These are phyloP conservation scores for Luperina testacea DNA, from an alignment of 2,888 invertebrate species.

Conservation along the genomic window DNA sequence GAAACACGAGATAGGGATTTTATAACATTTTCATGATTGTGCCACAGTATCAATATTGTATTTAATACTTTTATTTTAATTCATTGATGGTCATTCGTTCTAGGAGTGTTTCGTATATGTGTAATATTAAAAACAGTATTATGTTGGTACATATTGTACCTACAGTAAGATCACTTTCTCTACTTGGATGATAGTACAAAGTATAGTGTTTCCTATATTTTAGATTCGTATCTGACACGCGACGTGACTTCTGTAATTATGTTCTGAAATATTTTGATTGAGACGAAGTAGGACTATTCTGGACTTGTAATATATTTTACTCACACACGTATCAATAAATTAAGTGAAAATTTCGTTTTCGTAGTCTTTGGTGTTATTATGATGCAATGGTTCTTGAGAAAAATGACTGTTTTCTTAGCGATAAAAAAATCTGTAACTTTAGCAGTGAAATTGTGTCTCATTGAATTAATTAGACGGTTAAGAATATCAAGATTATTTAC, in stretches of 20 bases:
- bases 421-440: no score
- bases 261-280: constrained; percentile 44
- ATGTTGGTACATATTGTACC: constrained; percentile 17
- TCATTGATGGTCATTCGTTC: not conserved
- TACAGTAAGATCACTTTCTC: constrained; percentile 58
- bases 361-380: not conserved
- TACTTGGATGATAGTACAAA: constrained; percentile 40
- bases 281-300: not conserved
- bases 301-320: not conserved
- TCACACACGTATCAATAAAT: not conserved
- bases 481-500: not conserved
- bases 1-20: not conserved
- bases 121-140: not conserved
- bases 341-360: not conserved
- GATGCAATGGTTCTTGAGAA: no score
- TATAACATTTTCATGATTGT: not conserved
- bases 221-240: constrained; percentile 54
- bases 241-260: constrained; percentile 45
- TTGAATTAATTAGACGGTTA: not conserved
- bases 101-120: not conserved
- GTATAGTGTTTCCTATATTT: constrained; percentile 52
- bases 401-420: no score
- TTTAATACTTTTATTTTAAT: not conserved
- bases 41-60: not conserved
- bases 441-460: not conserved